Evolutionary conservation across 2,888 invertebrate genomes (phyloP), one percentile per base, ranked within the genome.

Genomic region (Agrochola lychnidis): DNA sequence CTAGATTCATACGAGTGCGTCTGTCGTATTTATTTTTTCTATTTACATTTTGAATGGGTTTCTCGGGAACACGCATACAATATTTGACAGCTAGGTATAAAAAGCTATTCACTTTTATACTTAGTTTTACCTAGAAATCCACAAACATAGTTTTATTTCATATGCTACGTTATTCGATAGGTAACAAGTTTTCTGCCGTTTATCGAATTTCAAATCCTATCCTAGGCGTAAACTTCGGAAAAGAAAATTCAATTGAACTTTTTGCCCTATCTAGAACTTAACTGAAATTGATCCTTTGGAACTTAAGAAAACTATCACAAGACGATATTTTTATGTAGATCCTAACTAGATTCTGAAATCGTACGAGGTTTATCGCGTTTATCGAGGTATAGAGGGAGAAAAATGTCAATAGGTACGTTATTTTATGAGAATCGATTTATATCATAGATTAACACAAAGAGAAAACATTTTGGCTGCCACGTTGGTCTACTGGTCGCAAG

Each of bases 201-300:
- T 57, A 51, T 64, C 14, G 25, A 70, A 77, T 0, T 53, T 53
- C 19, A 30, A 53, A 42, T 51, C 5, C 42, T 36, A 25, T 45
- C 19, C 25, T 10, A 59, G 4, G 57, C 45, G 22, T n/a, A 71
- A 62, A 59, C 19, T n/a, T 16, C 14, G 1, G 7, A 59, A 53
- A 51, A 64, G 64, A 4, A 59, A 53, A 78, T 45, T 78, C 71
- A 51, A 66, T 71, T 78, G 53, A 78, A 71, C 59, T 78, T 78
- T 77, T 59, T 59, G 9, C 22, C n/a, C 1, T 64, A 36, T 70
- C 42, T 64, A n/a, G 14, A 53, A 71, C 51, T 30, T 19, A 59
- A 61, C 12, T 67, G 25, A 64, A 53, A 53, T 53, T 19, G 3
- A 61, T 45, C 19, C 16, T 25, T 40, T 25, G 16, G 30, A 48